A percentile compares a stretch with the other conserved stretches of the same genome.
Conservation (phyloP, 2,888 invertebrate genomes). For the Anoplius nigerrimus region DNA sequence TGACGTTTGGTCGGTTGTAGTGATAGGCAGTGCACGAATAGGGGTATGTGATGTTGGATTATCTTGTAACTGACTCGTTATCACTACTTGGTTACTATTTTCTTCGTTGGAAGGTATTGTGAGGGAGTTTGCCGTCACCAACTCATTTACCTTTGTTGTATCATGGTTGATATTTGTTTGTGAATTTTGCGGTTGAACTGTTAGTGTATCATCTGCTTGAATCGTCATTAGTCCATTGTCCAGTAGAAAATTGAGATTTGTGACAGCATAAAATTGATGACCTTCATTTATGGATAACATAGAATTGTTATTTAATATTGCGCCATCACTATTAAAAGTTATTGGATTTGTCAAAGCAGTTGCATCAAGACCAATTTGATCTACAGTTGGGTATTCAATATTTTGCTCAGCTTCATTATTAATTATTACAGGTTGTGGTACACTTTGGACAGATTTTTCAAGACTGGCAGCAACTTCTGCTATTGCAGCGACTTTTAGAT, state of each 20-base stretch:
- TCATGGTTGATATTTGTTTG: conserved; percentile 60
- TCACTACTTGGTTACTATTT: conserved; percentile 37
- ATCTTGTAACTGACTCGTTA: conserved; percentile 32
- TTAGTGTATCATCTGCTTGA: conserved; percentile 75
- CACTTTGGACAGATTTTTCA: conserved; percentile 34
- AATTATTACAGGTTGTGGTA: conserved; percentile 13
- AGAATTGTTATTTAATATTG: conserved; percentile 71
- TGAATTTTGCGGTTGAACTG: conserved; percentile 4
- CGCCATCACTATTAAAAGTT: conserved; percentile 61
- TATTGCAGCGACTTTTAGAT: conserved; percentile 55
- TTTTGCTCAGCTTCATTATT: conserved; percentile 11
- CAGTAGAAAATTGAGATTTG: conserved; percentile 66
- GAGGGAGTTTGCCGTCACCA: conserved; percentile 23
- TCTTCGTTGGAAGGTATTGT: conserved; percentile 17
- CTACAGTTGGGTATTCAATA: conserved; percentile 48
- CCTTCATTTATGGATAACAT: conserved; percentile 67
- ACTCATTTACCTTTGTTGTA: conserved; percentile 33
- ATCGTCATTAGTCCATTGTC: conserved; percentile 69
- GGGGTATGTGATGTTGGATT: neutral
- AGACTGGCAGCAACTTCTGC: conserved; percentile 50
- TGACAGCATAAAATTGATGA: conserved; percentile 65
- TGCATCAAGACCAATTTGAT: conserved; percentile 55
- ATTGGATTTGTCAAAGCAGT: conserved; percentile 59
- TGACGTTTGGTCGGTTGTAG: conserved; percentile 12
- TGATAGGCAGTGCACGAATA: neutral